Conservation (phyloP, 2,113 vertebrate genomes). For the Actenoides lindsayi region DNA sequence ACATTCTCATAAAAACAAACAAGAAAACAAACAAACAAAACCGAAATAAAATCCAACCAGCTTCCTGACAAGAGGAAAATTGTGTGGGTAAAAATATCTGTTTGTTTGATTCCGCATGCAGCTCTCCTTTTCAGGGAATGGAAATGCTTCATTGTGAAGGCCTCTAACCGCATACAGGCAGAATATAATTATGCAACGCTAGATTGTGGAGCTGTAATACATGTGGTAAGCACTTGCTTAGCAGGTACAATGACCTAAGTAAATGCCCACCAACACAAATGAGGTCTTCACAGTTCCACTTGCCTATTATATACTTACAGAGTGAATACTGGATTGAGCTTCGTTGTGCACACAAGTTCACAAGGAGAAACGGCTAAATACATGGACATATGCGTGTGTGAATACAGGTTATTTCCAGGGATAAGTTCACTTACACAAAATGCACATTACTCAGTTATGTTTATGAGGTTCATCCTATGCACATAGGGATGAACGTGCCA, state of each 20-base stretch:
- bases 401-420: background rate
- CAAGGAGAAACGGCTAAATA: background rate
- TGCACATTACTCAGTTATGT: background rate
- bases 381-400: background rate
- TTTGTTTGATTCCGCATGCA: conserved; percentile 10
- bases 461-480: background rate
- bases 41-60: background rate
- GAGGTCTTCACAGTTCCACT: background rate
- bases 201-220: background rate
- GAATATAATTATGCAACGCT: background rate
- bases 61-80: conserved; percentile 31
- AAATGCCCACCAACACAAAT: background rate
- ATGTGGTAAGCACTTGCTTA: background rate
- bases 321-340: background rate
- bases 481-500: background rate
- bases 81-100: conserved; percentile 15
- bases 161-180: background rate
- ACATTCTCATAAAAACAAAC: background rate
- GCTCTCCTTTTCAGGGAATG: conserved; percentile 12
- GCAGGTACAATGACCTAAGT: conserved; percentile 4
- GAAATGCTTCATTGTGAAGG: conserved; percentile 14
- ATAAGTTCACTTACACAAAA: background rate
- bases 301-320: background rate
- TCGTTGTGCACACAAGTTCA: background rate
- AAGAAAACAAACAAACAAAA: background rate